A percentile compares a stretch with the other conserved stretches of the same genome.
phyloP scores from a whole-genome alignment of 2,888 invertebrate species.

The Sycophila texana region DNA sequence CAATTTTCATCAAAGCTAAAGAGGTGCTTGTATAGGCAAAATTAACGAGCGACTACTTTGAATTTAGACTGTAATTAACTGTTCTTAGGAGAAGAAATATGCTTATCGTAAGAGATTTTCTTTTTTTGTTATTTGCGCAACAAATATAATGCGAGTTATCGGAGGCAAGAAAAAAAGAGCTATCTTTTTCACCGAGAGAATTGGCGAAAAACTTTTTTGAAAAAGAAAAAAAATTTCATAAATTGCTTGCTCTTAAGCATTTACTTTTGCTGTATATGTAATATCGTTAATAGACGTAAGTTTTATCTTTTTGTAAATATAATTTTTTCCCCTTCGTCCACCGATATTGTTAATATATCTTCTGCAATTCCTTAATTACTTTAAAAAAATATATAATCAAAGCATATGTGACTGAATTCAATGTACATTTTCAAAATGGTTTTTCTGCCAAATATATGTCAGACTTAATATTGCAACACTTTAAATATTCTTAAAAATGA shows the following conservation, averaged over 20 bases:
- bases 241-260: conserved; percentile 6
- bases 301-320: conserved; percentile 34
- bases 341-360: conserved; percentile 5
- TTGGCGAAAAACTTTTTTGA: conserved; percentile 21
- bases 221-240: not conserved
- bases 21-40: conserved; percentile 26
- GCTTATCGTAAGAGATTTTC: conserved; percentile 17
- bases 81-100: conserved; percentile 15
- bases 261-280: conserved; percentile 3
- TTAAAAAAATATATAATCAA: not conserved
- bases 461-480: conserved; percentile 8
- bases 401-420: conserved; percentile 32
- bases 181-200: not conserved
- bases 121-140: not conserved
- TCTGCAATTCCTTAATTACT: conserved; percentile 31
- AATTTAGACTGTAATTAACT: conserved; percentile 33
- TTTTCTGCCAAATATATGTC: conserved; percentile 36
- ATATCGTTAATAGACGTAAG: not conserved
- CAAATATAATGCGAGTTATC: not conserved
- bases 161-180: not conserved
- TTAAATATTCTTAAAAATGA: conserved; percentile 9
- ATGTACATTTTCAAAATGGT: conserved; percentile 19
- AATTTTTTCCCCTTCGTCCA: conserved; percentile 14
- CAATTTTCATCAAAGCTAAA: conserved; percentile 31
- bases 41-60: conserved; percentile 34